A percentile compares a stretch with the other conserved stretches of the same genome.
Evolutionary conservation across 2,888 invertebrate genomes (phyloP).

Genomic region (Leptopilina drosophilae): DNA sequence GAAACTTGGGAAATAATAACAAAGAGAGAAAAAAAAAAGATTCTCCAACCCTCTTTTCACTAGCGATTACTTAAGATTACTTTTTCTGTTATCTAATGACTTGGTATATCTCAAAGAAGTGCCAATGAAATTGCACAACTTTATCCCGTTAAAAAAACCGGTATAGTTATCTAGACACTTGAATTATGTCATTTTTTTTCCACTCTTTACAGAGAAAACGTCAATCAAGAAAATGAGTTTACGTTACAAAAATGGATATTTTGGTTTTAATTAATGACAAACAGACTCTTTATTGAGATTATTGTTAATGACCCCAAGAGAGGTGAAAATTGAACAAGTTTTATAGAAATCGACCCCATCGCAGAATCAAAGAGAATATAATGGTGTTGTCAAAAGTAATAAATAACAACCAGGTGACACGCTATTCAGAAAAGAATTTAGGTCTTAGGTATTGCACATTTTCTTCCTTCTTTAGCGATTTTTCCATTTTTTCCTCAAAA

Average conservation of each 20-base stretch:
- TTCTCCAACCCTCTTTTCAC: not conserved
- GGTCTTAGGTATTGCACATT: constrained; percentile 68
- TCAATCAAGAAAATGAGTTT: no score
- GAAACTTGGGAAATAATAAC: no score
- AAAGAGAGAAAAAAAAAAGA: no score
- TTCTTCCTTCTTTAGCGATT: no score
- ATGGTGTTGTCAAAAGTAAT: constrained; percentile 68
- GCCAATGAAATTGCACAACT: constrained; percentile 12
- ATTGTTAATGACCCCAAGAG: no score
- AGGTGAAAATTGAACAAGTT: no score
- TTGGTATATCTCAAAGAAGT: not conserved
- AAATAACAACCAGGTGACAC: constrained; percentile 65
- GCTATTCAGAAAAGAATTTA: constrained; percentile 71
- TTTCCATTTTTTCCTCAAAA: no score
- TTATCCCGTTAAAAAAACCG: constrained; percentile 4
- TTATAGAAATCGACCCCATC: no score
- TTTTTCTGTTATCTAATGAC: constrained; percentile 16
- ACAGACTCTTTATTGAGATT: no score
- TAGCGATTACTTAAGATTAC: not conserved
- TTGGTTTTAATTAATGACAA: no score
- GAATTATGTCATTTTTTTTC: constrained; percentile 32
- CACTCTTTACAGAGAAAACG: no score
- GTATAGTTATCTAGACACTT: not conserved
- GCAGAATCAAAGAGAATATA: constrained; percentile 60
- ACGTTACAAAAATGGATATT: no score